phyloP scores from a whole-genome alignment of 1,140 invertebrate species.

The Chrysopa pallens region DNA sequence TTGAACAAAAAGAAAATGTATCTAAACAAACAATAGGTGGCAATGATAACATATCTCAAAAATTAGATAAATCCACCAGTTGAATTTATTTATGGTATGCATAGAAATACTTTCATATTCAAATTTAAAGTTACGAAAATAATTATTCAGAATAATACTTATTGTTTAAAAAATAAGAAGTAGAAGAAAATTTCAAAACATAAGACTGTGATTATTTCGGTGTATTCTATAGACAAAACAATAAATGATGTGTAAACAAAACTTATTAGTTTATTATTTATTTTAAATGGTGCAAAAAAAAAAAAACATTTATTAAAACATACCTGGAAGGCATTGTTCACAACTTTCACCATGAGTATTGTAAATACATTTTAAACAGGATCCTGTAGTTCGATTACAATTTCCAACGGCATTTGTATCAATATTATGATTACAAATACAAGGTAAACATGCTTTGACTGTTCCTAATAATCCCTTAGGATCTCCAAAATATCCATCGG shows the following conservation, averaged over 20 bases:
- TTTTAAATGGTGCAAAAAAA: not conserved
- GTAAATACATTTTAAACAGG: conserved; percentile 94
- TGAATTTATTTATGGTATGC: too few species aligned
- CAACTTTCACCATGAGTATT: conserved; percentile 81
- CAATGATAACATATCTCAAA: too few species aligned
- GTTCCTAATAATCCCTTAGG: conserved; percentile 49
- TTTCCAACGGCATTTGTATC: conserved; percentile 88
- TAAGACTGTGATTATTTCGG: too few species aligned
- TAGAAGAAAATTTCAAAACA: too few species aligned
- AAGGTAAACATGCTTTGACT: conserved; percentile 55
- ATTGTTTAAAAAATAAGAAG: too few species aligned
- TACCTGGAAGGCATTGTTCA: conserved; percentile 77
- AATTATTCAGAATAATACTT: too few species aligned
- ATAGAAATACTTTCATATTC: too few species aligned
- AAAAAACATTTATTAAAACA: conserved; percentile 4
- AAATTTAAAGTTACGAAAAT: too few species aligned
- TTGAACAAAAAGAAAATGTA: too few species aligned
- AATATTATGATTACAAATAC: conserved; percentile 91
- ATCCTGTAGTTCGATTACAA: conserved; percentile 80
- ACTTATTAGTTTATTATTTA: not conserved
- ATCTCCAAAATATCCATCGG: conserved; percentile 89
- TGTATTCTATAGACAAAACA: not conserved
- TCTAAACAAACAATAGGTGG: too few species aligned
- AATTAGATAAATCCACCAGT: too few species aligned
- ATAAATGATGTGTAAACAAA: not conserved